Conservation (phyloP, 2,113 vertebrate species). For the Misgurnus mizolepis region DNA sequence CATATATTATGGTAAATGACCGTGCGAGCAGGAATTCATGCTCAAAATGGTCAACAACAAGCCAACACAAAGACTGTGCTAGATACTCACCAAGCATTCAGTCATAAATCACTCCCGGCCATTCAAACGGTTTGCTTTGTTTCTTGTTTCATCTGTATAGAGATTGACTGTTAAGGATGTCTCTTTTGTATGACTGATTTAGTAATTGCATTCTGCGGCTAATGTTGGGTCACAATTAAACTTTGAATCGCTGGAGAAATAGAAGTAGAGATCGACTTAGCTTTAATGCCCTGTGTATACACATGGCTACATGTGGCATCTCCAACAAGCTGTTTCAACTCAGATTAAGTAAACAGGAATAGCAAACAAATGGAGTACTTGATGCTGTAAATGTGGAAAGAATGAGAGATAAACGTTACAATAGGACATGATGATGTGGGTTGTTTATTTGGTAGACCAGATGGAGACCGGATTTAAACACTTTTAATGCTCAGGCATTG, state of each 20-base stretch:
- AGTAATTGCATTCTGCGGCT: not conserved
- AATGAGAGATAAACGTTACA: slow-evolving; percentile 33
- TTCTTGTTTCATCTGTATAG: slow-evolving; percentile 18
- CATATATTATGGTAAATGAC: slow-evolving; percentile 6
- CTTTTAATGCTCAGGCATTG: slow-evolving; percentile 34
- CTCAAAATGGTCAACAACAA: slow-evolving; percentile 38
- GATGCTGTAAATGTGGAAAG: slow-evolving; percentile 31
- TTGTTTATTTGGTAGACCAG: slow-evolving; percentile 16
- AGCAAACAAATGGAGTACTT: slow-evolving; percentile 27
- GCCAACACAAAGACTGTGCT: not conserved
- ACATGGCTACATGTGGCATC: slow-evolving; percentile 8
- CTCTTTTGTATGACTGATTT: slow-evolving; percentile 5
- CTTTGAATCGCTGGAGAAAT: slow-evolving; percentile 9
- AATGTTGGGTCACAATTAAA: not conserved
- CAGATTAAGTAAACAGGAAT: slow-evolving; percentile 23
- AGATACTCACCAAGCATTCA: slow-evolving; percentile 24
- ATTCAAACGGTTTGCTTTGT: slow-evolving; percentile 7
- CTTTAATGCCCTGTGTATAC: not conserved
- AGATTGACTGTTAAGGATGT: not conserved
- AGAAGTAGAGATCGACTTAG: not conserved
- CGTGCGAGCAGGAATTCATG: slow-evolving; percentile 18
- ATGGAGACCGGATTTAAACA: slow-evolving; percentile 28
- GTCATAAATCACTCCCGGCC: not conserved
- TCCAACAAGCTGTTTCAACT: slow-evolving; percentile 30
- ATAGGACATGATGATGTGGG: slow-evolving; percentile 17